Conservation (phyloP, 2,888 invertebrate genomes). For the Sesia bembeciformis region DNA sequence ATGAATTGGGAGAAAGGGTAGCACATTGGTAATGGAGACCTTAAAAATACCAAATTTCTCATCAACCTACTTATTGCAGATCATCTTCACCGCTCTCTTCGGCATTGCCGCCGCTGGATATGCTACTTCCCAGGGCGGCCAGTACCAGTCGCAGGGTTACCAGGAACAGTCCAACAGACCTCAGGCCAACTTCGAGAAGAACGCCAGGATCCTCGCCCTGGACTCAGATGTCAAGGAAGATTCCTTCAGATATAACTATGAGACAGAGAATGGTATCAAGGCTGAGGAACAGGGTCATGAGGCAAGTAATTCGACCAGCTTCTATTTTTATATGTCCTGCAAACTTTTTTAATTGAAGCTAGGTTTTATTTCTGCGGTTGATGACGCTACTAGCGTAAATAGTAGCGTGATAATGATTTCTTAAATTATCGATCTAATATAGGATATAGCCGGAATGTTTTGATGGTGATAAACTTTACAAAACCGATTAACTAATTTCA, state of each 20-base stretch:
- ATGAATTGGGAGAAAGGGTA: too few species aligned
- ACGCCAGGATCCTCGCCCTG: conserved; percentile 49
- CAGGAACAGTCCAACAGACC: conserved; percentile 55
- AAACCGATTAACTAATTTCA: too few species aligned
- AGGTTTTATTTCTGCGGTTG: too few species aligned
- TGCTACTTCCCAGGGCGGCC: conserved; percentile 15
- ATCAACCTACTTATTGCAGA: conserved; percentile 20
- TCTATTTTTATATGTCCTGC: too few species aligned
- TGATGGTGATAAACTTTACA: too few species aligned
- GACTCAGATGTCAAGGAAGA: conserved; percentile 61
- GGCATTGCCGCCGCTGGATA: conserved; percentile 48
- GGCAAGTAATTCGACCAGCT: conserved; percentile 24
- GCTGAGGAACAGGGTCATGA: conserved; percentile 63
- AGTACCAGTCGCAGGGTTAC: conserved; percentile 20
- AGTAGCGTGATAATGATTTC: too few species aligned
- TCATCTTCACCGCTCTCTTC: conserved; percentile 52
- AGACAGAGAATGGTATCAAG: conserved; percentile 66
- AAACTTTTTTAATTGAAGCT: too few species aligned
- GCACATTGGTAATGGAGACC: too few species aligned
- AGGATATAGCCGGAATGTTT: too few species aligned
- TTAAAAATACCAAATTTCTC: too few species aligned
- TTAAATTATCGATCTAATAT: too few species aligned
- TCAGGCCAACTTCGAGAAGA: conserved; percentile 50
- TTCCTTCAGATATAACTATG: conserved; percentile 61
- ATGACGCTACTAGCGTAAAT: too few species aligned